These are phyloP conservation scores for Orchestes rusci DNA, from an alignment of 2,888 invertebrate genomes.

Conservation along the genomic window DNA sequence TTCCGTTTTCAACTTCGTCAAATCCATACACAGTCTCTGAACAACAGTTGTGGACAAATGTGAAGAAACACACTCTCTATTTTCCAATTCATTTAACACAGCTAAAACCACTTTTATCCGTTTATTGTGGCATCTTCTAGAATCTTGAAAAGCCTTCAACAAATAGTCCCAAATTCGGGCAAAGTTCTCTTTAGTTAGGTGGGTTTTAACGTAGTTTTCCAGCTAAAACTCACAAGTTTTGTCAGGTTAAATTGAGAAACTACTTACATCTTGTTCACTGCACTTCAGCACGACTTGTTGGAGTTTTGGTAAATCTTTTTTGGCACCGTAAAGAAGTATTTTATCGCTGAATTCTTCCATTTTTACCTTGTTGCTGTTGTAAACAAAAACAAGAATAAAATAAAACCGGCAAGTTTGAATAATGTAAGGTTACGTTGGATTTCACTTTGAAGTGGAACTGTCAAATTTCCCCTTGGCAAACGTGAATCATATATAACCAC, in stretches of 20 bases:
- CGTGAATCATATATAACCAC: too few relatives aligned
- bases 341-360: constrained; percentile 22
- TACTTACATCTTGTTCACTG: constrained; percentile 29
- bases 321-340: constrained; percentile 34
- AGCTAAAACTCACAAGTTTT: constrained; percentile 29
- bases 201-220: constrained; percentile 27
- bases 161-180: constrained; percentile 37
- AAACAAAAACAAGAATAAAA: too few relatives aligned
- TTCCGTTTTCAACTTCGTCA: constrained; percentile 47
- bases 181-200: constrained; percentile 32
- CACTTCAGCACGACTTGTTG: constrained; percentile 29
- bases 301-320: constrained; percentile 29
- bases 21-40: constrained; percentile 46
- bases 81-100: constrained; percentile 36
- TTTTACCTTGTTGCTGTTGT: too few relatives aligned
- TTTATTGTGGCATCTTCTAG: constrained; percentile 33
- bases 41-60: constrained; percentile 45
- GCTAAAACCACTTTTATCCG: constrained; percentile 32
- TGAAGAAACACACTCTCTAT: constrained; percentile 31
- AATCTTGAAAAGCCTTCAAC: constrained; percentile 34
- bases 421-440: too few relatives aligned
- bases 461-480: too few relatives aligned
- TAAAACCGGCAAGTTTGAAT: too few relatives aligned
- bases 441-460: too few relatives aligned
- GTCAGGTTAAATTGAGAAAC: background rate